Evolutionary conservation across 2,797 vertebrate genomes (phyloP).

Genomic region (Pseudochirops corinnae): DNA sequence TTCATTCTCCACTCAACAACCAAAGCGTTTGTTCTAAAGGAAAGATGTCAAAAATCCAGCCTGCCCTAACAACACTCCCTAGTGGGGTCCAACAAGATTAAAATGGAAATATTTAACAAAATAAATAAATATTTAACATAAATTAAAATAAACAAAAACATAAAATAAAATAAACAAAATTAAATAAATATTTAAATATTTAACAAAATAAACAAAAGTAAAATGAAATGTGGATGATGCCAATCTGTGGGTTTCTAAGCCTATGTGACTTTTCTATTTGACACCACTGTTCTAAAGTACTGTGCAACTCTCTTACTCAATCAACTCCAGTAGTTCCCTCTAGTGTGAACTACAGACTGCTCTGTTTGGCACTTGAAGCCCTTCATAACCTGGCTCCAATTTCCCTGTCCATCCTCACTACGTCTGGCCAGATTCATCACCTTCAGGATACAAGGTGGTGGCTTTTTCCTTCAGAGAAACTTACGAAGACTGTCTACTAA

Average conservation of each 20-base stretch:
- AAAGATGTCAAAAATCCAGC: background rate
- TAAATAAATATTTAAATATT: background rate
- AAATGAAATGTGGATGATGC: background rate
- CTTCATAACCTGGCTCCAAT: background rate
- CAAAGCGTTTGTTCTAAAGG: background rate
- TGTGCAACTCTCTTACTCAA: background rate
- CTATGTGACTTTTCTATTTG: background rate
- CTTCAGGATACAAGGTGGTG: background rate
- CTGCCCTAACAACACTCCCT: background rate
- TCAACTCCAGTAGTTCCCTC: background rate
- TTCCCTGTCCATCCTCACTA: background rate
- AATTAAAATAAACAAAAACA: no score
- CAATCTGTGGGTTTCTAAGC: background rate
- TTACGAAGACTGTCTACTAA: background rate
- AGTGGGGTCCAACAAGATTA: background rate
- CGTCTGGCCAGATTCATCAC: background rate
- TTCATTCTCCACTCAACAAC: background rate
- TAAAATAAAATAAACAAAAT: no score
- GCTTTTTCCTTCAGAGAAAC: background rate
- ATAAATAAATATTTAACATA: background rate
- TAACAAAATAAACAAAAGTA: background rate
- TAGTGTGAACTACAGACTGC: background rate
- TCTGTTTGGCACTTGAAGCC: background rate
- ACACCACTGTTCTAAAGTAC: background rate
- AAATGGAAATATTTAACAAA: background rate